phyloP scores from a whole-genome alignment of 2,797 vertebrate species.

The Smutsia gigantea region DNA sequence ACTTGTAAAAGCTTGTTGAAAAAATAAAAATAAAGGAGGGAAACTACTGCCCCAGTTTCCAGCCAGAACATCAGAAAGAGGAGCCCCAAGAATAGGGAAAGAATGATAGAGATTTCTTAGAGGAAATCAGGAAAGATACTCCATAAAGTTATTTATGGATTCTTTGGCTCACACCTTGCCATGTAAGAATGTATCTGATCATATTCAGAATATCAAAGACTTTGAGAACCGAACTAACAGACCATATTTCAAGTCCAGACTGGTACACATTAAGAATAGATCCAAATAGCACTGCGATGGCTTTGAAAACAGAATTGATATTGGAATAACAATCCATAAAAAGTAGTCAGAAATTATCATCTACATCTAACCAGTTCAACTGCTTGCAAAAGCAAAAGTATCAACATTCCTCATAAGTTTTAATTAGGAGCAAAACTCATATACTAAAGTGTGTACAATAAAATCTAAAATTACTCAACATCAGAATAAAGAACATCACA shows the following conservation, averaged over 20 bases:
- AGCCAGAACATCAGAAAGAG: neutral
- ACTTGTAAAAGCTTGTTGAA: neutral
- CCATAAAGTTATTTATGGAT: neutral
- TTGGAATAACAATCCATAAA: neutral
- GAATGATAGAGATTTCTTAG: neutral
- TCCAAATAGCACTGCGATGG: neutral
- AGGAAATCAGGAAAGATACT: neutral
- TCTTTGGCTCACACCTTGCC: neutral
- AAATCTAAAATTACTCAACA: neutral
- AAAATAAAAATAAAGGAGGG: neutral
- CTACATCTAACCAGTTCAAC: neutral
- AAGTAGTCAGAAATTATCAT: neutral
- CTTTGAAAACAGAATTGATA: neutral
- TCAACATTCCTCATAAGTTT: neutral
- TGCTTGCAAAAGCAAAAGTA: neutral
- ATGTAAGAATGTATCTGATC: neutral
- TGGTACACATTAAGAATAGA: neutral
- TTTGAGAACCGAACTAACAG: neutral
- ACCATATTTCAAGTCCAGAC: neutral
- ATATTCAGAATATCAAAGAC: neutral
- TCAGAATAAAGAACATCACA: neutral
- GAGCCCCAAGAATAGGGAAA: neutral
- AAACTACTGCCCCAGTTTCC: neutral
- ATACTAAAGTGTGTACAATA: neutral
- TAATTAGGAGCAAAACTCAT: neutral